Conservation (phyloP, 2,797 vertebrate species). For the Uromys caudimaculatus region DNA sequence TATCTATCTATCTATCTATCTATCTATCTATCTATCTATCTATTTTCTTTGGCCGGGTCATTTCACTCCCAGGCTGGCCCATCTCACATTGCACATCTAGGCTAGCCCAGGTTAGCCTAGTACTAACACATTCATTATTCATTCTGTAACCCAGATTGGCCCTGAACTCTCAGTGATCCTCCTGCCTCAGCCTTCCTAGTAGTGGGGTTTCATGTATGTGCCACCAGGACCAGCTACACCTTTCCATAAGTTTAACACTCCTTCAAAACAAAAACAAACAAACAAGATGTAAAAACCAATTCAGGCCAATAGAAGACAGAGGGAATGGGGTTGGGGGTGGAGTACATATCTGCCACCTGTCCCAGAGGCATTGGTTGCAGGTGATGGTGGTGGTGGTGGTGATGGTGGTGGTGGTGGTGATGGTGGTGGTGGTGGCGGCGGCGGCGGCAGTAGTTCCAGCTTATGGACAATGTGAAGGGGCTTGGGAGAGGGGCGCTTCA, state of each 20-base stretch:
- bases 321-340: neutral
- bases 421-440: fast-evolving
- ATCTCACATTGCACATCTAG: neutral
- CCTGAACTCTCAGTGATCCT: neutral
- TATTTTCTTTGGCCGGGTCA: neutral
- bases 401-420: neutral
- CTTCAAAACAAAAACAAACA: neutral
- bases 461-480: neutral
- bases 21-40: neutral
- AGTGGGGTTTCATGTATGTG: neutral
- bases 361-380: neutral
- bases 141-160: neutral
- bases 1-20: neutral
- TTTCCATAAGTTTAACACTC: neutral
- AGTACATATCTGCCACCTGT: too few relatives aligned
- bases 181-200: neutral
- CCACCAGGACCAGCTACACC: neutral
- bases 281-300: neutral
- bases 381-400: fast-evolving
- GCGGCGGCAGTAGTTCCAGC: fast-evolving
- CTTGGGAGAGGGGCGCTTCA: fast-evolving
- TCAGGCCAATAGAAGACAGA: neutral
- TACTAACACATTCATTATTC: neutral
- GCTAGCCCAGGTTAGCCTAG: neutral
- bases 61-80: neutral